Percentiles rank a stretch among this genome's conserved stretches.
Evolutionary conservation across 2,888 invertebrate genomes (phyloP).

Genomic region (Argyresthia albistria): DNA sequence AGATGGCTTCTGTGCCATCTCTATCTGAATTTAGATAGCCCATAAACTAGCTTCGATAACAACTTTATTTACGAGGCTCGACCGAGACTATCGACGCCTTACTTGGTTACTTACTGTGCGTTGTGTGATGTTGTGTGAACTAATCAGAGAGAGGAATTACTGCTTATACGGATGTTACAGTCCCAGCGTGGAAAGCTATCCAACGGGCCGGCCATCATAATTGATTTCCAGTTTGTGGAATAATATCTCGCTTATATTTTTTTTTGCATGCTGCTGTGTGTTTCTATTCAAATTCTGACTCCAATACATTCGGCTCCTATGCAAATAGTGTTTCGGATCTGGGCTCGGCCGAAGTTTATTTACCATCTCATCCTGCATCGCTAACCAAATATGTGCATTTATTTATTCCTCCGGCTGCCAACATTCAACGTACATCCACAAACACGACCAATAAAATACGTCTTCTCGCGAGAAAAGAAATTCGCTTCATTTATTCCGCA

Average conservation of each 20-base stretch:
- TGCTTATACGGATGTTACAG: too few relatives aligned
- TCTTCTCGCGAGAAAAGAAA: slow-evolving; percentile 19
- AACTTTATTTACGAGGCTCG: slow-evolving; percentile 7
- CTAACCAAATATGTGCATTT: slow-evolving; percentile 65
- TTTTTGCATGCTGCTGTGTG: neutral
- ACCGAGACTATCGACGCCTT: slow-evolving; percentile 16
- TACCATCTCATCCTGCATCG: slow-evolving; percentile 35
- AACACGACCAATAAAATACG: slow-evolving; percentile 20
- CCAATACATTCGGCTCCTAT: slow-evolving; percentile 32
- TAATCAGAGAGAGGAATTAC: too few relatives aligned
- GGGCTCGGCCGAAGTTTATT: slow-evolving; percentile 29
- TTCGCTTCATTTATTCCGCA: slow-evolving; percentile 15
- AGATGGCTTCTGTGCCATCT: slow-evolving; percentile 26
- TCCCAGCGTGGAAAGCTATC: too few relatives aligned
- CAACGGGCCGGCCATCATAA: too few relatives aligned
- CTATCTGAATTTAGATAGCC: slow-evolving; percentile 30
- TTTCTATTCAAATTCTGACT: neutral
- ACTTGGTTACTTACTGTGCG: slow-evolving; percentile 22
- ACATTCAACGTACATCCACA: slow-evolving; percentile 11
- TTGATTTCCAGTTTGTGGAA: too few relatives aligned
- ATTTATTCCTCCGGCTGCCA: slow-evolving; percentile 44
- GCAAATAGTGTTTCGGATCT: slow-evolving; percentile 41
- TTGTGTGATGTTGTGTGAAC: too few relatives aligned
- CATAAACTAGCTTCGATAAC: slow-evolving; percentile 24
- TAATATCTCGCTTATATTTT: too few relatives aligned